phyloP scores from a whole-genome alignment of 2,113 vertebrate genomes.

The Callaeas wilsoni region DNA sequence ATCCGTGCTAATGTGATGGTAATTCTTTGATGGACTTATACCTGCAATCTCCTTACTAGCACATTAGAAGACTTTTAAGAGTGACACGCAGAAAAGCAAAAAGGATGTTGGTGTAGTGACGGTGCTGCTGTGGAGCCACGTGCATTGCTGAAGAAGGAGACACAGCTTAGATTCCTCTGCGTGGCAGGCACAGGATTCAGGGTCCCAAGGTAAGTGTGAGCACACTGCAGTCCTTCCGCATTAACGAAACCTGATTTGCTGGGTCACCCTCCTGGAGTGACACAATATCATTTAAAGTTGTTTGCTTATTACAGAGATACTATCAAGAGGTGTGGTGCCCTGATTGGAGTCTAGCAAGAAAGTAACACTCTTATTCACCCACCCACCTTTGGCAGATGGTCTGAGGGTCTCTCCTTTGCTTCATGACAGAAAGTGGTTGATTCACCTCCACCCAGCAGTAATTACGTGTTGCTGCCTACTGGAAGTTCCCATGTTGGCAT shows the following conservation, averaged over 20 bases:
- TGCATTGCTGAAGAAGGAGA: neutral
- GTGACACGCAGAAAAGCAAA: neutral
- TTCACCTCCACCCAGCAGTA: neutral
- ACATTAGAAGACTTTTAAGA: neutral
- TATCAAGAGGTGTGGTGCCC: conserved; percentile 28
- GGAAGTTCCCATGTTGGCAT: neutral
- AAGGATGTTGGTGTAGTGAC: fast-evolving
- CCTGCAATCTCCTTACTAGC: neutral
- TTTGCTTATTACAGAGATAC: conserved; percentile 29
- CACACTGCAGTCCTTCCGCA: neutral
- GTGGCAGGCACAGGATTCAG: neutral
- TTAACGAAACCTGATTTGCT: neutral
- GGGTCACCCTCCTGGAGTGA: conserved; percentile 8
- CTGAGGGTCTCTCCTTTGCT: conserved; percentile 14
- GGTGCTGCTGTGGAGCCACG: fast-evolving
- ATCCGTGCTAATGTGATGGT: neutral
- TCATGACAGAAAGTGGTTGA: neutral
- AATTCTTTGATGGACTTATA: neutral
- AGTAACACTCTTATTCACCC: conserved; percentile 2
- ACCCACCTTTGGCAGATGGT: neutral
- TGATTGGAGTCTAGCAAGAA: neutral
- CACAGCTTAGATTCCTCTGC: no score
- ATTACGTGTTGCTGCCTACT: neutral
- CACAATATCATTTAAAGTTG: neutral
- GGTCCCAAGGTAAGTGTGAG: neutral